phyloP scores from a whole-genome alignment of 64 coral and sea anemone genomes.

The Trachythela sp. region DNA sequence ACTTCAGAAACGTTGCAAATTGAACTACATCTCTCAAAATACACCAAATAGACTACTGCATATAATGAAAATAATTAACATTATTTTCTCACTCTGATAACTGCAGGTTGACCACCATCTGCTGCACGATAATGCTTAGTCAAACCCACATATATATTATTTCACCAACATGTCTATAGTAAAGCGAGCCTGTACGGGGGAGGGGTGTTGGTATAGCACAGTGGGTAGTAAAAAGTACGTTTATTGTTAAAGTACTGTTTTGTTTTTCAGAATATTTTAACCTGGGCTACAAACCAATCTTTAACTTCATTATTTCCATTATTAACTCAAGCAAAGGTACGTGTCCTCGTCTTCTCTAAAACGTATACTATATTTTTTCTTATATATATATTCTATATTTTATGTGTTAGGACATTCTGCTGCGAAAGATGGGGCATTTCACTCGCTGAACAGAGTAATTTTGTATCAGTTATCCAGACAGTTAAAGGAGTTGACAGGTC shows the following conservation, averaged over 20 bases:
- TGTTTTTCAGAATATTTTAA: conserved; percentile 63
- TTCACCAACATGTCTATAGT: too few species aligned
- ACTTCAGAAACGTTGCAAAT: too few species aligned
- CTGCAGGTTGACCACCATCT: too few species aligned
- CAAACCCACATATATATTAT: too few species aligned
- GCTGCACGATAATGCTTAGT: too few species aligned
- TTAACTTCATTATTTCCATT: conserved; percentile 81
- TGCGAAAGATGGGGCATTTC: conserved; percentile 71
- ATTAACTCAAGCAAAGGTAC: conserved; percentile 84
- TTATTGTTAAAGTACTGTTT: neutral
- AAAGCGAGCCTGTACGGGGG: too few species aligned
- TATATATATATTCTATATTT: neutral
- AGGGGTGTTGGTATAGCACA: too few species aligned
- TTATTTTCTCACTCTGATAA: too few species aligned
- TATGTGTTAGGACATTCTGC: conserved; percentile 70
- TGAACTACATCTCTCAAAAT: too few species aligned
- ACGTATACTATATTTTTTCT: neutral
- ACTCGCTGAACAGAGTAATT: conserved; percentile 77
- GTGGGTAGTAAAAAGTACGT: too few species aligned
- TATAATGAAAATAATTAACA: too few species aligned
- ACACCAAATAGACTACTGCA: too few species aligned
- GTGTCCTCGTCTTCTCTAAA: neutral
- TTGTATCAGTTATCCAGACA: conserved; percentile 78
- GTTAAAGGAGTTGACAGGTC: conserved; percentile 77
- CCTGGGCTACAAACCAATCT: conserved; percentile 80